These are phyloP conservation scores for Neopelma chrysocephalum DNA, from an alignment of 2,797 vertebrate genomes.

Conservation along the genomic window DNA sequence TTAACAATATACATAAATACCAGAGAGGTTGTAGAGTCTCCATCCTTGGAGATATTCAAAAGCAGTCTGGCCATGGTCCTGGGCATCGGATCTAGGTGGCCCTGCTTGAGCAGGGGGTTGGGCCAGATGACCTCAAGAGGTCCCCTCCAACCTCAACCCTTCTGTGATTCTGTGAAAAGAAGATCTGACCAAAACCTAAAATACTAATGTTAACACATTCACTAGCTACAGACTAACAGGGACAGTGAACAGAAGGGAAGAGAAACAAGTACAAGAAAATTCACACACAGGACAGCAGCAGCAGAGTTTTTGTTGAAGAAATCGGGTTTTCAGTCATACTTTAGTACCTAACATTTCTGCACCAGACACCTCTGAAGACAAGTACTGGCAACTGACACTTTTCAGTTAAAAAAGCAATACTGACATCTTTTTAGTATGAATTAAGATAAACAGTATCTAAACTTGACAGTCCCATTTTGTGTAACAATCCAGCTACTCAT, in stretches of 20 bases:
- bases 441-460: neutral
- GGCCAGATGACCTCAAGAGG: neutral
- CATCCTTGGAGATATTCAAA: neutral
- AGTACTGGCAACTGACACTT: neutral
- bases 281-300: neutral
- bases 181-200: conserved; percentile 42
- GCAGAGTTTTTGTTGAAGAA: neutral
- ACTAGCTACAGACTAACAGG: neutral
- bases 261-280: neutral
- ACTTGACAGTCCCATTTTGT: neutral
- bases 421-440: neutral
- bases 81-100: neutral
- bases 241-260: neutral
- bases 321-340: neutral
- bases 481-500: neutral
- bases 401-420: neutral
- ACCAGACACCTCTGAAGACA: neutral
- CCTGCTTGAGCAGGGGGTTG: neutral
- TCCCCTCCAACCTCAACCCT: neutral
- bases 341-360: neutral
- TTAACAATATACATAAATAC: conserved; percentile 13
- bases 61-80: neutral
- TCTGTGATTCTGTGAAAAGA: conserved; percentile 3
- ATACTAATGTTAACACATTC: neutral
- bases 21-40: neutral